These are phyloP conservation scores for Andrena minutula DNA, from an alignment of 2,888 invertebrate species.

Conservation along the genomic window DNA sequence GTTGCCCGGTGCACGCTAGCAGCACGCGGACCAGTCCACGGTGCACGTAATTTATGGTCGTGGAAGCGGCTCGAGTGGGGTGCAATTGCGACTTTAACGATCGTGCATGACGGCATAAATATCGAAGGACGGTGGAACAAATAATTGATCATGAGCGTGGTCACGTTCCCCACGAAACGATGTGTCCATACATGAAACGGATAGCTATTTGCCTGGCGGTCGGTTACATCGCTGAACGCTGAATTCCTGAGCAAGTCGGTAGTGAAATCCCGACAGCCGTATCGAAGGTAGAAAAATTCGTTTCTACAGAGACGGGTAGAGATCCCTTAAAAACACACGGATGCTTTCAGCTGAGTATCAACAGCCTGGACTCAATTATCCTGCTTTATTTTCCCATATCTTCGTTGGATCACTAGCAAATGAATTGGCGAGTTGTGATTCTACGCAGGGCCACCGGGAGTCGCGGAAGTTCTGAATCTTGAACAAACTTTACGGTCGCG, in stretches of 20 bases:
- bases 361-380: neutral
- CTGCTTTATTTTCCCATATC: neutral
- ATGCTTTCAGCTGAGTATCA: too few relatives aligned
- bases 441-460: neutral
- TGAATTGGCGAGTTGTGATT: neutral
- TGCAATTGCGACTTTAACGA: slow-evolving; percentile 60
- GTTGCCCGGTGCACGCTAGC: slow-evolving; percentile 53
- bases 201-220: neutral
- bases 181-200: slow-evolving; percentile 21
- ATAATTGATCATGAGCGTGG: slow-evolving; percentile 56
- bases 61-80: slow-evolving; percentile 26
- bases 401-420: neutral
- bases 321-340: too few relatives aligned
- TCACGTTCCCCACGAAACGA: slow-evolving; percentile 36
- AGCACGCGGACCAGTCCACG: slow-evolving; percentile 32
- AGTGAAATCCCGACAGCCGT: too few relatives aligned
- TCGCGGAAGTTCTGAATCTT: slow-evolving; percentile 6
- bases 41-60: slow-evolving; percentile 56
- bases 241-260: neutral
- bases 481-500: neutral
- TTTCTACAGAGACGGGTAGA: too few relatives aligned
- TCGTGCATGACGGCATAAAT: slow-evolving; percentile 53
- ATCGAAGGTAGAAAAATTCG: too few relatives aligned
- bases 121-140: slow-evolving; percentile 54
- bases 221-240: neutral